phyloP scores from a whole-genome alignment of 2,888 invertebrate species.

The Orthosia cruda region DNA sequence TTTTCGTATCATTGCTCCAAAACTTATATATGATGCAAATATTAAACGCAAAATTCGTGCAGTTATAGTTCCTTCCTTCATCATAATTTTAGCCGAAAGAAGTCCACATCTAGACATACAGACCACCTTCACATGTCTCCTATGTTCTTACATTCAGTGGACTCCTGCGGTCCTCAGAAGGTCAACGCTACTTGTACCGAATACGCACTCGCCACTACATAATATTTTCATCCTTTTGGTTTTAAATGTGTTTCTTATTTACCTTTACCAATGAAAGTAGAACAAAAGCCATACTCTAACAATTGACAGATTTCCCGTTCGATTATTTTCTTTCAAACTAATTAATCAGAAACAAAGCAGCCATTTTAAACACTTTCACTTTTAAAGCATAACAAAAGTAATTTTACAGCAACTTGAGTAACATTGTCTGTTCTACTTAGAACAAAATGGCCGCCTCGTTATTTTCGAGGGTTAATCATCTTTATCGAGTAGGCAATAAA shows the following conservation, averaged over 20 bases:
- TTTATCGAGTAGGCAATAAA: constrained; percentile 75
- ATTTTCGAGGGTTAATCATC: constrained; percentile 78
- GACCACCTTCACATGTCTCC: too few species aligned
- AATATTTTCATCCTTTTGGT: neutral
- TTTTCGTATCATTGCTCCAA: neutral
- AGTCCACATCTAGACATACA: too few species aligned
- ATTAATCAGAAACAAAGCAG: constrained; percentile 51
- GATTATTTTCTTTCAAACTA: constrained; percentile 32
- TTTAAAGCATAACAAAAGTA: constrained; percentile 64
- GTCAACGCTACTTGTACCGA: too few species aligned
- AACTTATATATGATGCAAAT: neutral
- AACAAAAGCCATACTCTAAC: constrained; percentile 20
- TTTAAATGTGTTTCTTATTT: neutral
- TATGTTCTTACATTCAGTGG: too few species aligned
- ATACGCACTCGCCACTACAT: too few species aligned
- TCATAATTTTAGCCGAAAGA: too few species aligned
- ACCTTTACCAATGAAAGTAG: neutral
- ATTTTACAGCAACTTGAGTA: constrained; percentile 76
- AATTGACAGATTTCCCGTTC: constrained; percentile 10
- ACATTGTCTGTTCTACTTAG: constrained; percentile 74
- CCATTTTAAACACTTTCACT: constrained; percentile 49
- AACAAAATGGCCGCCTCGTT: constrained; percentile 78
- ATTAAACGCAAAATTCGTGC: neutral
- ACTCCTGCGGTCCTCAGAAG: too few species aligned
- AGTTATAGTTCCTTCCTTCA: neutral